phyloP scores from a whole-genome alignment of 1,140 invertebrate genomes.

The Plectrocnemia conspersa region DNA sequence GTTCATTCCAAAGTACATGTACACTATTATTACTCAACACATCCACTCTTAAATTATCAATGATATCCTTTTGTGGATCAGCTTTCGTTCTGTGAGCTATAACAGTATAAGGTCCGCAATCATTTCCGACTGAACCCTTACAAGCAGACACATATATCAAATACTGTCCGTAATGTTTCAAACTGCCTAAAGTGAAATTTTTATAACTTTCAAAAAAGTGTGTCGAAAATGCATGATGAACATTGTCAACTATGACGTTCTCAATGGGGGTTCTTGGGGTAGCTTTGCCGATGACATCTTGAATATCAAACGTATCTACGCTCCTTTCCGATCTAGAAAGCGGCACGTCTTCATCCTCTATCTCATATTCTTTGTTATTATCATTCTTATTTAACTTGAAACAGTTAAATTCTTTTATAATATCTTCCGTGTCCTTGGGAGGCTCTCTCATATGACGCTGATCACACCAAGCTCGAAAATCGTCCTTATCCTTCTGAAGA shows the following conservation, averaged over 20 bases:
- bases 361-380: not conserved
- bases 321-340: not conserved
- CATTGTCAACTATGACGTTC: conserved; percentile 22
- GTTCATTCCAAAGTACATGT: conserved; percentile 56
- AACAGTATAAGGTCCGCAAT: conserved; percentile 25
- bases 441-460: not conserved
- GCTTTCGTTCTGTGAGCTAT: conserved; percentile 16
- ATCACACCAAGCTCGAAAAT: no score
- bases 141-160: conserved; percentile 52
- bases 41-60: conserved; percentile 37
- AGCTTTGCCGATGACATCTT: not conserved
- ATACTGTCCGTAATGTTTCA: conserved; percentile 50
- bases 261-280: not conserved
- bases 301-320: conserved; percentile 17
- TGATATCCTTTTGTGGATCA: conserved; percentile 39
- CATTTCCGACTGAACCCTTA: conserved; percentile 38
- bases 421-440: not conserved
- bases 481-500: not conserved
- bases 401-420: conserved; percentile 13
- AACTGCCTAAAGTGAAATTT: conserved; percentile 33
- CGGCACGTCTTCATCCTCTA: not conserved
- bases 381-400: not conserved
- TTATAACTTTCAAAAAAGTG: conserved; percentile 11
- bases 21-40: conserved; percentile 39
- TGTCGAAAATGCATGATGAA: conserved; percentile 22